Base-by-base conservation (phyloP, 2,888 invertebrate genomes). In the Coelogynopora nodosa region DNA sequence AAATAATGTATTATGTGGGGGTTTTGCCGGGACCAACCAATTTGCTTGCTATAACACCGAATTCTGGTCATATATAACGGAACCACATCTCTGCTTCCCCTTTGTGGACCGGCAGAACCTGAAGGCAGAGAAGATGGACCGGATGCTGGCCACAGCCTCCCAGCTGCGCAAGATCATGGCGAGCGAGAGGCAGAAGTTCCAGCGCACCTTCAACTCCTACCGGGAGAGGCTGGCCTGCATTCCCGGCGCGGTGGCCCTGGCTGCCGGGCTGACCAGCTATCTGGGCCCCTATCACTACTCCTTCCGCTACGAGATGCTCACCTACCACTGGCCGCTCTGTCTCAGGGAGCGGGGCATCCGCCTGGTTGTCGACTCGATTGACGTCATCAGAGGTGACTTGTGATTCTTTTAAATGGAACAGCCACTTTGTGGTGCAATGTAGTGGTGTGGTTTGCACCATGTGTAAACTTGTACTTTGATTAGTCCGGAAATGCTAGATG, bases 301-400 rank as follows among this genome's bases (percentile, higher is more conserved):
- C 89, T 91, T 92, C 89, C 88, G 92, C 18, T 89, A 90, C 0
- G 88, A 89, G 82, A 91, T 92, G 91, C 88, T 92, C 81, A 91
- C 91, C 0, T 89, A 90, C 0, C 90, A 91, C 85, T 92, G 92
- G 92, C 91, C 91, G 29, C 90, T 90, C 88, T 92, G 91, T 88
- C 89, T 92, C 80, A 87, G 90, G 82, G 92, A 92, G 86, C 88
- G 91, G 67, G 92, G 92, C 30, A 89, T 92, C 18, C 91, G 90
- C 0, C 89, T 92, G 13, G 90, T 90, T 80, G 87, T 88, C 0
- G 84, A 86, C 23, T 67, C 82, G 30, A 85, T 87, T 0, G 86
- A 87, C 23, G 23, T 74, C 23, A 26, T 74, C 23, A 23, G 23
- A 23, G 74, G 74, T 74, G 27, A 5, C 5, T 10, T 23, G 5